Base-by-base conservation (phyloP, 2,797 vertebrate species). In the Astyanax mexicanus region DNA sequence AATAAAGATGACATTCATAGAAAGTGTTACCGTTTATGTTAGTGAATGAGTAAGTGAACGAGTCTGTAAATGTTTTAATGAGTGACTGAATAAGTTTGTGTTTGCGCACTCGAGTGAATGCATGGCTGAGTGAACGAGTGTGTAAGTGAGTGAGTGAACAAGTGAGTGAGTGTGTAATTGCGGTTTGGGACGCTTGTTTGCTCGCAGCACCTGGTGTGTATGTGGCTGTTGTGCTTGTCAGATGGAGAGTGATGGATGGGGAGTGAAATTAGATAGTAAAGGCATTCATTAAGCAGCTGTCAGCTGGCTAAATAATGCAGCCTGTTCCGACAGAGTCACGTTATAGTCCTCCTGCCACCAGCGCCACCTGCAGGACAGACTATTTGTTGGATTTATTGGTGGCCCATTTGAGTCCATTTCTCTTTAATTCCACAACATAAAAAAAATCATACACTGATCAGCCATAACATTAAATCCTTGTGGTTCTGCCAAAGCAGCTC, bases 261-360 rank as follows among this genome's bases (percentile, higher is more conserved):
- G 3, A 47, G 25, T 42, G 47, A 60, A 81, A 57, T 62, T 52
- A 66, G 44, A 58, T 68, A 72, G 66, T 70, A 69, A 69, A 74
- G 23, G 54, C 65, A 38, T 77, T 68, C 17, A 77, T 79, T 73
- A 79, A 38, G n/a, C 77, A 67, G 69, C 73, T 81, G 69, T 73
- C 66, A 79, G 68, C 69, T 60, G 67, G 38, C 29, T 3, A 66
- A 40, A 78, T 35, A 69, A 71, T 57, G 54, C 64, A 57, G 64
- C 23, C 25, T 54, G 35, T 23, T 68, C 64, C 74, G 72, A 74
- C 40, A 58, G 10, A 61, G 58, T 40, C 58, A 62, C 19, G 35
- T 2, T 38, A 32, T 38, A 40, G 4, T n/a, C 58, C 38, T 40
- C 37, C 62, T 25, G 54, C 8, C 35, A 38, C 35, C 58, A 19